Conservation (phyloP, 37 sponge, comb jelly and placozoan species). For the Halisarca cf. caerulea region DNA sequence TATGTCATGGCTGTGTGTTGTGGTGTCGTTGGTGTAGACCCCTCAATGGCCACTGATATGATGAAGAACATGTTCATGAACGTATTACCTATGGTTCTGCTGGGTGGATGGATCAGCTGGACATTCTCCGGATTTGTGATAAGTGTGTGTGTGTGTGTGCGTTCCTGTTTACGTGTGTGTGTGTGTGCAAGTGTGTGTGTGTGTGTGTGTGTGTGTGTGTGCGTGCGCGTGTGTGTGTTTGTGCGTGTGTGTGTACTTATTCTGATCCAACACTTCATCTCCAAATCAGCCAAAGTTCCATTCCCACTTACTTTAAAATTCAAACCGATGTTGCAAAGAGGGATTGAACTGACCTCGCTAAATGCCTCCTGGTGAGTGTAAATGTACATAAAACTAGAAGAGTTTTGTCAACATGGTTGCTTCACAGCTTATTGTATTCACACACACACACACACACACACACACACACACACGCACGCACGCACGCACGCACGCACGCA, state of each 20-base stretch:
- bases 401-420: background rate
- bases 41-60: constrained; percentile 94
- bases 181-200: background rate
- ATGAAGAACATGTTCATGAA: constrained; percentile 96
- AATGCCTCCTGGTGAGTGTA: constrained; percentile 89
- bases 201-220: background rate
- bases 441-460: too few relatives aligned
- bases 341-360: constrained; percentile 86
- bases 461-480: too few relatives aligned
- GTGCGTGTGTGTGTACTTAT: constrained; percentile 15
- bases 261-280: background rate
- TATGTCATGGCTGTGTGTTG: too few relatives aligned
- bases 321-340: constrained; percentile 96
- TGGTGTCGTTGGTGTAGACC: constrained; percentile 52
- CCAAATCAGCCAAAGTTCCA: constrained; percentile 81
- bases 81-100: constrained; percentile 94
- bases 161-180: background rate
- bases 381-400: background rate
- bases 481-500: too few relatives aligned
- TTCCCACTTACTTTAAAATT: constrained; percentile 95
- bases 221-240: constrained; percentile 10
- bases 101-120: constrained; percentile 99
- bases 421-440: too few relatives aligned
- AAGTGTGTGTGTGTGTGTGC: constrained; percentile 48
- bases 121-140: constrained; percentile 97